Evolutionary conservation across 1,140 invertebrate species (phyloP).

Genomic region (Apis cerana): DNA sequence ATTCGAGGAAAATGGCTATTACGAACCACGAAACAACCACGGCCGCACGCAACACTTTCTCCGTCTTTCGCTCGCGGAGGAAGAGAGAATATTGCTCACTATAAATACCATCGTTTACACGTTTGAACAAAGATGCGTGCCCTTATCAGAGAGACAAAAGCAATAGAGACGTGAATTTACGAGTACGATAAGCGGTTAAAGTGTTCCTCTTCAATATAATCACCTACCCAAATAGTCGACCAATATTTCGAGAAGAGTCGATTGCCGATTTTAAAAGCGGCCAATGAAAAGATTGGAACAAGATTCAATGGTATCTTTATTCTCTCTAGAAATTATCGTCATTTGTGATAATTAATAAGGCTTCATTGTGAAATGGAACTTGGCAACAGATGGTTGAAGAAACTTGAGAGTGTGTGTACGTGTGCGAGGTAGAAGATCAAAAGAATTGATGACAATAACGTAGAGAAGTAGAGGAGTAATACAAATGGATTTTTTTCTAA

Average conservation of each 20-base stretch:
- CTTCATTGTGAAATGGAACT: not conserved
- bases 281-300: not conserved
- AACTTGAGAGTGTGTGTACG: not conserved
- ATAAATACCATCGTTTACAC: conserved; percentile 32
- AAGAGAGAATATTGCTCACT: not conserved
- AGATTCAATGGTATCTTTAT: not conserved
- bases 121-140: not conserved
- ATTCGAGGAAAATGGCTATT: not conserved
- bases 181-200: not conserved
- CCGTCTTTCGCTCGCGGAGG: not conserved
- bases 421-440: not conserved
- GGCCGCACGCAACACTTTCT: conserved; percentile 20
- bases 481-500: too few species aligned
- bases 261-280: not conserved
- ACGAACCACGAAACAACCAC: not conserved
- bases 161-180: not conserved
- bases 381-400: not conserved
- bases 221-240: not conserved
- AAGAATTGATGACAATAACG: too few species aligned
- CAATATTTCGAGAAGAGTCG: not conserved
- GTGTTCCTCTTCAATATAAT: not conserved
- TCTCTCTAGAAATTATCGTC: not conserved
- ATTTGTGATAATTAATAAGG: not conserved
- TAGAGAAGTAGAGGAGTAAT: too few species aligned
- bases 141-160: conserved; percentile 16